These are phyloP conservation scores for Danaus chrysippus DNA, from an alignment of 2,888 invertebrate species.

Conservation along the genomic window DNA sequence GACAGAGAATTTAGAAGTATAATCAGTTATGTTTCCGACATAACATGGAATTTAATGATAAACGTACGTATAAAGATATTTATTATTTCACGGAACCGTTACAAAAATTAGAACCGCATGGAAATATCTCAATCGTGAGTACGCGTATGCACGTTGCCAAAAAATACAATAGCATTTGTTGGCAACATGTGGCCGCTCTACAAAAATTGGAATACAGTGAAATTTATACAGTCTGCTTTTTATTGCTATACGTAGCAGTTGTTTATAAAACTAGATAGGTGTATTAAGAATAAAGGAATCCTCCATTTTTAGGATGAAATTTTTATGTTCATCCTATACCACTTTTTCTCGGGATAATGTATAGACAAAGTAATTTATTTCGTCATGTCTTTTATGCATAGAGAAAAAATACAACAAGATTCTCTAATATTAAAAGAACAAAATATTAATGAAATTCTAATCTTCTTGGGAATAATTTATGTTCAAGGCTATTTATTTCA, in stretches of 20 bases:
- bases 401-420: neutral
- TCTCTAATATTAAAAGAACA: too few species aligned
- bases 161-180: conserved; percentile 34
- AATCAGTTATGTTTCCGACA: too few species aligned
- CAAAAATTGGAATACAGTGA: conserved; percentile 33
- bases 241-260: conserved; percentile 15
- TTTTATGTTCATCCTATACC: conserved; percentile 4
- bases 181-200: conserved; percentile 32
- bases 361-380: conserved; percentile 6
- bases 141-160: conserved; percentile 27
- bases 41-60: too few species aligned
- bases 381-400: neutral
- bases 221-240: conserved; percentile 31
- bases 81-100: conserved; percentile 11
- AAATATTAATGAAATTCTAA: too few species aligned
- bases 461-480: too few species aligned
- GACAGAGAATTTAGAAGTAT: too few species aligned
- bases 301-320: conserved; percentile 7
- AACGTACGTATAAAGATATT: neutral
- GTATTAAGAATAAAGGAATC: conserved; percentile 8
- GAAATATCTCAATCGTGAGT: conserved; percentile 28
- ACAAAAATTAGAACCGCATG: conserved; percentile 21
- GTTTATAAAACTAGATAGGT: conserved; percentile 14
- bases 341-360: conserved; percentile 1
- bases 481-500: too few species aligned